Conservation (phyloP, 2,113 vertebrate genomes). For the Sphaerodactylus townsendi region DNA sequence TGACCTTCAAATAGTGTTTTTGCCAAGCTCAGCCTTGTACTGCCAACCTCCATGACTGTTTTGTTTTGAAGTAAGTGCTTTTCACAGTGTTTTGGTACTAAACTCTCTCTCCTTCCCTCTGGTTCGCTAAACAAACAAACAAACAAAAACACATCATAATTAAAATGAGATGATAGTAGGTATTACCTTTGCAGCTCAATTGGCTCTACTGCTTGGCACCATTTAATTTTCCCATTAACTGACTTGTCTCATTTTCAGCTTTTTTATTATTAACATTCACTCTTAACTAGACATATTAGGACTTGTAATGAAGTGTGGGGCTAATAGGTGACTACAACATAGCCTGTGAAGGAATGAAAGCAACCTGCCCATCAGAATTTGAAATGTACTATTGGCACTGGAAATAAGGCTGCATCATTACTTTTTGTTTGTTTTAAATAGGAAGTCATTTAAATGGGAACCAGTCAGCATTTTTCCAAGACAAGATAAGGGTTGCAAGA, state of each 20-base stretch:
- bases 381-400: neutral
- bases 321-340: constrained; percentile 29
- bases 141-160: constrained; percentile 39
- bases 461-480: neutral
- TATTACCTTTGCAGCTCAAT: constrained; percentile 33
- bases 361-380: constrained; percentile 48
- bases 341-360: constrained; percentile 17
- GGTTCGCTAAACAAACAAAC: constrained; percentile 26
- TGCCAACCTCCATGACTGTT: constrained; percentile 24
- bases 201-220: constrained; percentile 23
- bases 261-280: constrained; percentile 28
- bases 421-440: neutral
- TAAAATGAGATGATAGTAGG: constrained; percentile 30
- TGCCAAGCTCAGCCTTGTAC: constrained; percentile 19
- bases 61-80: constrained; percentile 25
- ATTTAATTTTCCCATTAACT: constrained; percentile 33
- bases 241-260: neutral
- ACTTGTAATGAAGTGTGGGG: constrained; percentile 13
- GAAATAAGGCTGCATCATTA: neutral
- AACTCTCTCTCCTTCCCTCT: constrained; percentile 9
- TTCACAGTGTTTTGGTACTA: constrained; percentile 16
- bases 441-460: constrained; percentile 27
- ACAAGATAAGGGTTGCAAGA: too few relatives aligned
- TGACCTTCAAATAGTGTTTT: constrained; percentile 16
- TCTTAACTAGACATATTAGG: constrained; percentile 29